These are phyloP conservation scores for Epizoanthus stellaris DNA, from an alignment of 92 coral and sea anemone species.

Conservation along the genomic window DNA sequence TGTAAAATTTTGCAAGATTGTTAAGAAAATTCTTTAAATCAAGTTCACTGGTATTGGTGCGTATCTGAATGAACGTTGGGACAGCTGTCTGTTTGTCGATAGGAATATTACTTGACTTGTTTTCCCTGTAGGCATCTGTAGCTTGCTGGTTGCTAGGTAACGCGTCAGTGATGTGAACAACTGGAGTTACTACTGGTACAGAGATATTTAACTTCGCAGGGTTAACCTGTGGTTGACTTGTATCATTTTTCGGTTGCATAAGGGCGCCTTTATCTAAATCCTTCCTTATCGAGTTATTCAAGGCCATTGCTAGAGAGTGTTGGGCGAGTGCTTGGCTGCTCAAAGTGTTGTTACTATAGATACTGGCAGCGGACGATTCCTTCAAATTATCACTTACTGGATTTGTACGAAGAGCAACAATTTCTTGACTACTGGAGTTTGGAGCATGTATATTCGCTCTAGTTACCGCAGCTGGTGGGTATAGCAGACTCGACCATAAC, in stretches of 20 bases:
- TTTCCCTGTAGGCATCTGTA: background rate
- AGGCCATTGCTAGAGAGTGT: constrained; percentile 8
- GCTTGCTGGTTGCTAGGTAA: background rate
- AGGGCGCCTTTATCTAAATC: background rate
- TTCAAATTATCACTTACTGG: background rate
- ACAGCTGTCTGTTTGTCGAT: background rate
- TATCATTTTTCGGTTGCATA: background rate
- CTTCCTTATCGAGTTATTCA: constrained; percentile 26
- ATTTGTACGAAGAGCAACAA: too few relatives aligned
- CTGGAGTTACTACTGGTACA: background rate
- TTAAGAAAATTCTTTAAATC: constrained; percentile 21
- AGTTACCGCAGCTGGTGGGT: constrained; percentile 23
- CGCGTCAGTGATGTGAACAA: background rate
- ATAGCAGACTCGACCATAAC: constrained; percentile 27
- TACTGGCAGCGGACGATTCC: background rate
- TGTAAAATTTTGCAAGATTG: constrained; percentile 30
- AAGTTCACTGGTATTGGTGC: constrained; percentile 32
- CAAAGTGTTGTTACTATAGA: background rate
- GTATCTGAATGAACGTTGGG: constrained; percentile 34
- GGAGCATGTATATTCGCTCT: constrained; percentile 2
- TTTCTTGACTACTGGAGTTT: background rate
- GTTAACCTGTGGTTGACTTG: background rate
- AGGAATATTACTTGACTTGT: background rate
- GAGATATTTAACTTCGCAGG: background rate
- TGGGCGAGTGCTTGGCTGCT: constrained; percentile 1